Conservation (phyloP, 2,797 vertebrate species). For the Salmo trutta region DNA sequence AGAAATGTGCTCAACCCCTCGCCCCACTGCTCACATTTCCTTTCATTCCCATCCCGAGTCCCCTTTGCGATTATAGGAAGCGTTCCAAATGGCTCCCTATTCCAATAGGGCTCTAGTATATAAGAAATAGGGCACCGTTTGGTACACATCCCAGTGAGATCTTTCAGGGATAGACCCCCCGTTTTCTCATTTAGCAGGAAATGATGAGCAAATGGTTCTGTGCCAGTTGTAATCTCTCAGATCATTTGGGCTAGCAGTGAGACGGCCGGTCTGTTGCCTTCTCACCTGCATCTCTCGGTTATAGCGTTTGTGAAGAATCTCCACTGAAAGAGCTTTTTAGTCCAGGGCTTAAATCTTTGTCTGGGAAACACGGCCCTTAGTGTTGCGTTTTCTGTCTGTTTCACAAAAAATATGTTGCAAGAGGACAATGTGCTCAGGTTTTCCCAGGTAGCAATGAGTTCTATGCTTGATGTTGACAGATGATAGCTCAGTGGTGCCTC, state of each 20-base stretch:
- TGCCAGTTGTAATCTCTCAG: slow-evolving; percentile 20
- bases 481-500: background rate
- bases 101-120: too few species aligned
- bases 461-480: background rate
- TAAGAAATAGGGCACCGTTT: too few species aligned
- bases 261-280: slow-evolving; percentile 6
- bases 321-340: too few species aligned
- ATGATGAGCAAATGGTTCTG: slow-evolving; percentile 42
- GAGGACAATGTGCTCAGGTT: background rate
- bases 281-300: slow-evolving; percentile 10
- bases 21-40: slow-evolving; percentile 46
- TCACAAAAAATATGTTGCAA: background rate
- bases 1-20: slow-evolving; percentile 49
- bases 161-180: slow-evolving; percentile 35
- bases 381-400: too few species aligned
- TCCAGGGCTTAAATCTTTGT: too few species aligned
- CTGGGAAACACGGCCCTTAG: too few species aligned
- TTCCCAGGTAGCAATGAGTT: too few species aligned
- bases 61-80: slow-evolving; percentile 9
- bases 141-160: slow-evolving; percentile 35
- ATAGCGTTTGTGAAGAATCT: background rate
- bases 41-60: slow-evolving; percentile 30
- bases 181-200: slow-evolving; percentile 55
- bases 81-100: too few species aligned
- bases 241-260: slow-evolving; percentile 40